Percentiles rank a stretch among this genome's conserved stretches.
phyloP scores from a whole-genome alignment of 53 echinoderm and acorn worm species.

The Holothuria scabra region DNA sequence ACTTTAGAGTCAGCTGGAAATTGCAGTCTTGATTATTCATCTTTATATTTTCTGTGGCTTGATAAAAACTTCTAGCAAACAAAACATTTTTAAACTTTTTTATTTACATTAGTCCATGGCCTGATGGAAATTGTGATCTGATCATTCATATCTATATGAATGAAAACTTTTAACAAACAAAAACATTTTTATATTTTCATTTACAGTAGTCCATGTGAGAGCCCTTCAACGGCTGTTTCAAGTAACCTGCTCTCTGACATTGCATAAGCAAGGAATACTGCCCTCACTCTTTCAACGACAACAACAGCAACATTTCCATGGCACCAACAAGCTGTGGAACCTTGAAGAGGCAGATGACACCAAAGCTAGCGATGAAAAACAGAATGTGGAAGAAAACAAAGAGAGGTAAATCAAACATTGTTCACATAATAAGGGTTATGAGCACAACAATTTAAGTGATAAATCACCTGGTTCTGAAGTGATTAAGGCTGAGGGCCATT shows the following conservation, averaged over 20 bases:
- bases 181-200: background rate
- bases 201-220: background rate
- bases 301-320: background rate
- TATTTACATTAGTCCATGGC: no score
- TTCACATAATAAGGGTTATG: background rate
- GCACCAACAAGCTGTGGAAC: background rate
- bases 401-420: background rate
- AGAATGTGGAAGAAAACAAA: background rate
- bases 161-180: background rate
- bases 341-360: background rate
- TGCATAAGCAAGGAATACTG: background rate
- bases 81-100: no score
- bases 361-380: background rate
- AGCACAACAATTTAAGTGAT: no score
- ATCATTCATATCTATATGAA: no score
- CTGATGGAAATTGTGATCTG: no score
- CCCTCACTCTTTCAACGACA: slow-evolving; percentile 1
- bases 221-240: slow-evolving; percentile 22
- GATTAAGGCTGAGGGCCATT: no score
- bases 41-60: no score
- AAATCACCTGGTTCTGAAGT: no score
- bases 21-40: no score
- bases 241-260: background rate
- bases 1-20: no score
- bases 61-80: no score